Base-by-base conservation (phyloP, 2,888 invertebrate species). In the Euzophera pinguis region DNA sequence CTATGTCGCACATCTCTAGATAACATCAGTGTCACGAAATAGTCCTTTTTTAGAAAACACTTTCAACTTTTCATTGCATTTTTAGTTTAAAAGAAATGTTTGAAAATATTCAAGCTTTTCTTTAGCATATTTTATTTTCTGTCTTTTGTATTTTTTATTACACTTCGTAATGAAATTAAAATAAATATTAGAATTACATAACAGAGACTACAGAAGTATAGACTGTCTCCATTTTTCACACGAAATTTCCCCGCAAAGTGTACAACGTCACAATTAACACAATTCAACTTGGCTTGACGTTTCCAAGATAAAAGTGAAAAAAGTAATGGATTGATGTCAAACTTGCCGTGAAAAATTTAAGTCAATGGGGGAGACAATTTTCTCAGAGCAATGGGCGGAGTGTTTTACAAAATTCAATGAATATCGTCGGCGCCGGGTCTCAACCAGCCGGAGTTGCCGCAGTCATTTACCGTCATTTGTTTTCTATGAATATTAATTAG, bases 291-390 rank as follows among this genome's bases (percentile, higher is more conserved):
- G 67, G 66, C 71, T 71, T 74, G 81, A 78, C 78, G 71, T 74
- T 75, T 75, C 67, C 64, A 64, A 81, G 85, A 88, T 84, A 84
- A 84, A 84, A 84, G 73, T 81, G 75, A 73, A 78, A 82, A 81
- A 84, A 73, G 73, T 84, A 86, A 86, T 84, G 83, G 83, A 85
- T 85, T 83, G 84, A 82, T 86, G 87, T 84, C 84, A 85, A 86
- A 87, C 85, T 86, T 82, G 78, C 81, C 75, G 83, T 82, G 85
- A 88, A 88, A 86, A 85, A 81, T 84, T 79, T 81, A 76, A 79
- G 80, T 82, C 86, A 86, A 86, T 85, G 86, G 81, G 81, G 79
- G 79, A 86, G 86, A 86, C 86, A 86, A 87, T 86, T 86, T 82
- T 65, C 73, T 75, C 70, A 67, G 69, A 70, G 75, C 75, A 74